phyloP scores from a whole-genome alignment of 2,888 invertebrate genomes.

The Lasioglossum marginatum region DNA sequence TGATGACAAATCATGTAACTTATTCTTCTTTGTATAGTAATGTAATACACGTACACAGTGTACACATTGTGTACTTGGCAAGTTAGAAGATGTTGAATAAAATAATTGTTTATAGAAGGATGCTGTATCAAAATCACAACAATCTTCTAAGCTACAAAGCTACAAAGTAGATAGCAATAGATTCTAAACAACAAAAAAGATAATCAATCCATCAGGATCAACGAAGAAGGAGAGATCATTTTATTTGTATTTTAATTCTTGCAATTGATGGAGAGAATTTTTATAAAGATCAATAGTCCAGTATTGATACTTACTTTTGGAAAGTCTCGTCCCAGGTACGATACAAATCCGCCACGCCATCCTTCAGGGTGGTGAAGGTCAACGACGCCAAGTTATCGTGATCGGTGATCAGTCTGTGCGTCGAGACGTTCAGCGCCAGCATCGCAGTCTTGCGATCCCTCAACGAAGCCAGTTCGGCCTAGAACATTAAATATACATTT shows the following conservation, averaged over 20 bases:
- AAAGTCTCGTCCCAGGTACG: slow-evolving; percentile 90
- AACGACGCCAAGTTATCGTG: slow-evolving; percentile 85
- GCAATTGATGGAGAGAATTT: not conserved
- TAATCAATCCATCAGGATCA: not conserved
- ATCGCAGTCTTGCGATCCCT: slow-evolving; percentile 86
- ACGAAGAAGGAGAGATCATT: not conserved
- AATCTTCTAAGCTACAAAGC: too few relatives aligned
- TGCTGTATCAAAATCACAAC: too few relatives aligned
- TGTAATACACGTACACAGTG: too few relatives aligned
- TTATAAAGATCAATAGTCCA: not conserved
- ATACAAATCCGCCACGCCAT: slow-evolving; percentile 89
- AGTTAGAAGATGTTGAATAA: too few relatives aligned
- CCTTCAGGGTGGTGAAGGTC: slow-evolving; percentile 86
- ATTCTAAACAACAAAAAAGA: not conserved
- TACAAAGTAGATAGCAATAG: too few relatives aligned
- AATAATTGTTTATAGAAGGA: too few relatives aligned
- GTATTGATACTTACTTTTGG: slow-evolving; percentile 86
- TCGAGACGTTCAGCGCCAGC: slow-evolving; percentile 87
- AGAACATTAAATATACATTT: slow-evolving; percentile 84
- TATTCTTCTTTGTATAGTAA: too few relatives aligned
- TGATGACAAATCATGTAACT: too few relatives aligned
- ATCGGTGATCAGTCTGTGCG: slow-evolving; percentile 86
- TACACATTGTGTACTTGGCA: too few relatives aligned
- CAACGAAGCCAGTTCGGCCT: slow-evolving; percentile 87
- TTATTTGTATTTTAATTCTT: not conserved